These are phyloP conservation scores for Mesembrinibis cayennensis DNA, from an alignment of 2,113 vertebrate genomes.

Conservation along the genomic window DNA sequence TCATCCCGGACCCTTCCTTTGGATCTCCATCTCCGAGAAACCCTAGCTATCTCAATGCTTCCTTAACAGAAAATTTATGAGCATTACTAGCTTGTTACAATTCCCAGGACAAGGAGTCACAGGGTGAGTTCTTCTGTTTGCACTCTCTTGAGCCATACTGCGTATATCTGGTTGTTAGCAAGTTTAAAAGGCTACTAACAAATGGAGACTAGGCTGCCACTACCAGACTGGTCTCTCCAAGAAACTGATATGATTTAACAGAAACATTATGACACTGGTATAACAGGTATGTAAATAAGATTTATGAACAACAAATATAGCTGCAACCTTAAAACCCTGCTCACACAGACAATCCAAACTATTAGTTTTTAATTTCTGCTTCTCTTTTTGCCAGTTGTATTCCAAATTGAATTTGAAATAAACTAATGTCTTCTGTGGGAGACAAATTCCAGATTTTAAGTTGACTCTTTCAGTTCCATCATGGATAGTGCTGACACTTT, in stretches of 20 bases:
- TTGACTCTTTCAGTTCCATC: not conserved
- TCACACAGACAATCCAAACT: not conserved
- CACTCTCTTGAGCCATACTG: not conserved
- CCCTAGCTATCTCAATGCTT: not conserved
- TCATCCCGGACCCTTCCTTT: not conserved
- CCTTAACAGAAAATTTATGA: not conserved
- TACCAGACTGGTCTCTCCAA: not conserved
- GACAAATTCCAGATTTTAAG: not conserved
- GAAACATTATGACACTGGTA: not conserved
- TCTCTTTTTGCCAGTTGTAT: not conserved
- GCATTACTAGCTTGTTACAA: not conserved
- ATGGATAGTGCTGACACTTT: not conserved
- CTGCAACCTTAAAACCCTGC: not conserved
- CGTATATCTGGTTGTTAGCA: not conserved
- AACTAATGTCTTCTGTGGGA: not conserved
- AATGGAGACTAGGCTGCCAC: not conserved
- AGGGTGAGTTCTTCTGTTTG: not conserved
- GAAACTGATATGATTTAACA: not conserved
- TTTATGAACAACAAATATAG: not conserved
- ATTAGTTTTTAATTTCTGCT: not conserved
- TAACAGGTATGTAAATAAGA: not conserved
- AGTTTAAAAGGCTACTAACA: not conserved
- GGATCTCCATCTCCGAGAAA: not conserved
- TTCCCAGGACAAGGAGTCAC: not conserved
- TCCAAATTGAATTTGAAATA: not conserved